Evolutionary conservation across 1,140 invertebrate species (phyloP).

Genomic region (Halictus rubicundus): DNA sequence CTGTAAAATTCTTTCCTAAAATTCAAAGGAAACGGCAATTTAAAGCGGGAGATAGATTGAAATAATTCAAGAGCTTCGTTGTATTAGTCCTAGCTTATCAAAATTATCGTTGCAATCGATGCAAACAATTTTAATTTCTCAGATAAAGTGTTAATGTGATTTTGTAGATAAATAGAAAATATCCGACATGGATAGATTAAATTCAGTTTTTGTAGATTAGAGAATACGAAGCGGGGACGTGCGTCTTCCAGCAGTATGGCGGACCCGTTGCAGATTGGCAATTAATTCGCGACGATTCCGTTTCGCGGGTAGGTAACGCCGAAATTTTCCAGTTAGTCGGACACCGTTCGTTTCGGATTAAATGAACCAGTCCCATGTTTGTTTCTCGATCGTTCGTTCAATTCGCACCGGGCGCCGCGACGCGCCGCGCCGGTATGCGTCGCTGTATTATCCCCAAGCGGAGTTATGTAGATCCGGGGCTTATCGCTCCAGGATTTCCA

Average conservation of each 20-base stretch:
- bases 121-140: too few relatives aligned
- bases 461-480: slow-evolving; percentile 64
- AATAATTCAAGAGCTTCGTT: too few relatives aligned
- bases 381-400: slow-evolving; percentile 65
- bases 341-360: slow-evolving; percentile 43
- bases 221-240: neutral
- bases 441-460: slow-evolving; percentile 52
- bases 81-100: too few relatives aligned
- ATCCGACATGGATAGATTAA: too few relatives aligned
- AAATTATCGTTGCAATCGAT: too few relatives aligned
- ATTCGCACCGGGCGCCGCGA: slow-evolving; percentile 23
- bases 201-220: too few relatives aligned
- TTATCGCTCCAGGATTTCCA: slow-evolving; percentile 67
- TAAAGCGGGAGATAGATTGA: too few relatives aligned
- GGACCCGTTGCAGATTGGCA: neutral
- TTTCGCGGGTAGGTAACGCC: neutral
- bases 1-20: too few relatives aligned
- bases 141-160: too few relatives aligned
- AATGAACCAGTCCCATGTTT: slow-evolving; percentile 60
- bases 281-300: slow-evolving; percentile 20
- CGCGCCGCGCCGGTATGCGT: slow-evolving; percentile 32
- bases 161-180: too few relatives aligned
- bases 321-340: slow-evolving; percentile 35
- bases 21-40: too few relatives aligned
- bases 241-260: too few relatives aligned